Conservation (phyloP, 2,797 vertebrate species). For the Psittacula derbiana region DNA sequence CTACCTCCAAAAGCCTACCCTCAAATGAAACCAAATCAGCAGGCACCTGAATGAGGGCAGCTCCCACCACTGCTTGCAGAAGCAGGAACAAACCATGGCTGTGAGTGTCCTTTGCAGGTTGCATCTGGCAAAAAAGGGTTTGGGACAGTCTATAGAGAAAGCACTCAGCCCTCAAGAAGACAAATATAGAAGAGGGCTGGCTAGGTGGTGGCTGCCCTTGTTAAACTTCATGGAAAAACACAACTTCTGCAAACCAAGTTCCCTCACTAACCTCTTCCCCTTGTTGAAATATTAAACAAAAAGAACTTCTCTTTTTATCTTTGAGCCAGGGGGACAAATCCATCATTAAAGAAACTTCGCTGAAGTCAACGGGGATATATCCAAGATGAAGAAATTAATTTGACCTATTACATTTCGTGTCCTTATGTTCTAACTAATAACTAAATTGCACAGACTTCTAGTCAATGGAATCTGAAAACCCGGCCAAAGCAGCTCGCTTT, state of each 20-base stretch:
- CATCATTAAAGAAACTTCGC: conserved; percentile 60
- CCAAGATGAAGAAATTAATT: conserved; percentile 41
- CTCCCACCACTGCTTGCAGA: neutral
- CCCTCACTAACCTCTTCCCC: conserved; percentile 70
- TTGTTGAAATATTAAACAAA: conserved; percentile 76
- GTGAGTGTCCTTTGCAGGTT: neutral
- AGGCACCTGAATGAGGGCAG: neutral
- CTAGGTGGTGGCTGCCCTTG: conserved; percentile 62
- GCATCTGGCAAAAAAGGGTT: conserved; percentile 11
- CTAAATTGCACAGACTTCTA: neutral
- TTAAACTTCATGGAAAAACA: conserved; percentile 69
- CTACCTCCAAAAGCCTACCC: neutral
- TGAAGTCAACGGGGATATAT: conserved; percentile 60
- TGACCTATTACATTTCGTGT: conserved; percentile 32
- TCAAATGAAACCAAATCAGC: neutral
- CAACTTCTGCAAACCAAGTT: conserved; percentile 59
- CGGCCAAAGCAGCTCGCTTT: neutral
- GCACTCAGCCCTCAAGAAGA: conserved; percentile 55
- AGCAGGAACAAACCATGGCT: neutral
- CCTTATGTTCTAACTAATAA: conserved; percentile 42
- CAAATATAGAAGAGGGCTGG: conserved; percentile 63
- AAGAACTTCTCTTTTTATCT: conserved; percentile 72
- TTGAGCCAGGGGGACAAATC: conserved; percentile 62
- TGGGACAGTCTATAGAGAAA: conserved; percentile 50
- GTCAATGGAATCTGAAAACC: neutral